Percentiles rank a stretch among this genome's conserved stretches.
These are phyloP conservation scores for Venustoraphidia nigricollis DNA, from an alignment of 2,888 invertebrate species.

Conservation along the genomic window DNA sequence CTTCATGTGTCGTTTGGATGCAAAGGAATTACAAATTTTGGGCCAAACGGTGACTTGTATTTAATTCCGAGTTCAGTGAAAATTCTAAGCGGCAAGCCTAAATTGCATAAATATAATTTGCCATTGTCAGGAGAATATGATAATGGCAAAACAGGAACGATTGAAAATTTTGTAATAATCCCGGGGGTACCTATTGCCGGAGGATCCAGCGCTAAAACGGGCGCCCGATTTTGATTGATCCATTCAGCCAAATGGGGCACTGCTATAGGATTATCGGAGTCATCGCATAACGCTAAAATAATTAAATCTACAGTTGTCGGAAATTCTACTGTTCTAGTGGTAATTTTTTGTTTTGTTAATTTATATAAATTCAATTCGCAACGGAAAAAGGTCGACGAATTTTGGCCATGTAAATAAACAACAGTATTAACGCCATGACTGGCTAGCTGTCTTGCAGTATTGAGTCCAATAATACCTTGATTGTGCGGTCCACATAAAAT, in stretches of 20 bases:
- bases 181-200: slow-evolving; percentile 49
- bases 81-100: slow-evolving; percentile 64
- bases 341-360: slow-evolving; percentile 43
- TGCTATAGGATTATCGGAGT: slow-evolving; percentile 26
- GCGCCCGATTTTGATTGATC: slow-evolving; percentile 54
- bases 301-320: slow-evolving; percentile 36
- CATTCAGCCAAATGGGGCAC: slow-evolving; percentile 44
- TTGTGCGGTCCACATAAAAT: slow-evolving; percentile 55
- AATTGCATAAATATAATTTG: slow-evolving; percentile 70
- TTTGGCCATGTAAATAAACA: slow-evolving; percentile 29
- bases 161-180: slow-evolving; percentile 45
- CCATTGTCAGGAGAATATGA: slow-evolving; percentile 45
- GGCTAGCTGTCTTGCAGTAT: slow-evolving; percentile 63
- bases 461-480: slow-evolving; percentile 50
- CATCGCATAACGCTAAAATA: slow-evolving; percentile 35
- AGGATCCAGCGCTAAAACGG: slow-evolving; percentile 61
- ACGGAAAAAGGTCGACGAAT: slow-evolving; percentile 25
- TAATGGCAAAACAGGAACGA: slow-evolving; percentile 56
- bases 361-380: slow-evolving; percentile 52
- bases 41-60: slow-evolving; percentile 74
- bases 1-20: slow-evolving; percentile 27
- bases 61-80: slow-evolving; percentile 59
- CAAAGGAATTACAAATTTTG: slow-evolving; percentile 65
- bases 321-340: slow-evolving; percentile 32
- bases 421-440: slow-evolving; percentile 65